Evolutionary conservation across 2,888 invertebrate genomes (phyloP).

Genomic region (Ormyrus thymus): DNA sequence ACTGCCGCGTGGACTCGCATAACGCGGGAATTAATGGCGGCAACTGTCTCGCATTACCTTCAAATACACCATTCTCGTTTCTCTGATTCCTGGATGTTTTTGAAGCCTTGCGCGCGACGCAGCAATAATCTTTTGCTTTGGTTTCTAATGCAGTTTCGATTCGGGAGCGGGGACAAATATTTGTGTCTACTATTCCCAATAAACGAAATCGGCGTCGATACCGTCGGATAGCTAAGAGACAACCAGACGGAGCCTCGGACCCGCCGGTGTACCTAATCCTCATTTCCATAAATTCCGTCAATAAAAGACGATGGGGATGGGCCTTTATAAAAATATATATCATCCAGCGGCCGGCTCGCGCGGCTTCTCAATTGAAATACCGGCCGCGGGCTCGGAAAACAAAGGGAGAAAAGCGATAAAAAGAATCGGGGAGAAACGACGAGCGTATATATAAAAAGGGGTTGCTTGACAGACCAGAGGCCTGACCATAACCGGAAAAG

Average conservation of each 20-base stretch:
- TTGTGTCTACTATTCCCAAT: no score
- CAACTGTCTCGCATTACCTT: not conserved
- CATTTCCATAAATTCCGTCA: slow-evolving; percentile 2
- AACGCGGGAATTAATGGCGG: not conserved
- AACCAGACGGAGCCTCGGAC: not conserved
- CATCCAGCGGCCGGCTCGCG: slow-evolving; percentile 7
- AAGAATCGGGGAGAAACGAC: not conserved
- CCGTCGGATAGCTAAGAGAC: not conserved
- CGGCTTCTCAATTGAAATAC: slow-evolving; percentile 46
- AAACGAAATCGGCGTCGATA: slow-evolving; percentile 11
- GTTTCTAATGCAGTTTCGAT: no score
- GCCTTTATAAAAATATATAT: slow-evolving; percentile 50
- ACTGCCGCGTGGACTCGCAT: not conserved
- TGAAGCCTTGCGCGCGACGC: no score
- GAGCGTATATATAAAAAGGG: not conserved
- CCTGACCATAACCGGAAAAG: slow-evolving; percentile 34
- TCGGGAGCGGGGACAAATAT: no score
- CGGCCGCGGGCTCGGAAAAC: slow-evolving; percentile 21
- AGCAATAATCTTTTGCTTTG: no score
- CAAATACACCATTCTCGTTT: no score
- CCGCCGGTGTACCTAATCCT: not conserved
- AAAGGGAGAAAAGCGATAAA: slow-evolving; percentile 23
- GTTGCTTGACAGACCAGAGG: not conserved
- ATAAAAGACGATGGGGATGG: slow-evolving; percentile 35
- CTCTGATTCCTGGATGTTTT: no score